Percentiles rank a stretch among this genome's conserved stretches.
Conservation (phyloP, 2,113 vertebrate species). For the Elachura formosa region DNA sequence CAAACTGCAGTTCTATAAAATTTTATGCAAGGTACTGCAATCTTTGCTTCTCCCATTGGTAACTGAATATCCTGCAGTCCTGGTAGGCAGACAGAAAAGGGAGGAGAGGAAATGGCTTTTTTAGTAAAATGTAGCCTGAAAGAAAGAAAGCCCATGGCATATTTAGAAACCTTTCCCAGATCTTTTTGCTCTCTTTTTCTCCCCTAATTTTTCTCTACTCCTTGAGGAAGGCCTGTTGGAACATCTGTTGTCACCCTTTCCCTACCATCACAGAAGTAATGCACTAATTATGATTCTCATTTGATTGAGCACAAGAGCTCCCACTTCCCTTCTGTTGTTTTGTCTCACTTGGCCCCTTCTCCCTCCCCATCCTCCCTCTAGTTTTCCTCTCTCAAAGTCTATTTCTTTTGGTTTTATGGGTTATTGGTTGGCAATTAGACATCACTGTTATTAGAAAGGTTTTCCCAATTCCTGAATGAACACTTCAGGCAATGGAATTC, state of each 20-base stretch:
- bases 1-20: not conserved
- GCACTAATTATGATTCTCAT: not conserved
- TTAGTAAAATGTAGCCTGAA: not conserved
- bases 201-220: not conserved
- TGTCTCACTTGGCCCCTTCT: not conserved
- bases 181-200: not conserved
- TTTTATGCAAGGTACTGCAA: not conserved
- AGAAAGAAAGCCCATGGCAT: not conserved
- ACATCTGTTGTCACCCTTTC: not conserved
- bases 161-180: not conserved
- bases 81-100: not conserved
- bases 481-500: conserved; percentile 14
- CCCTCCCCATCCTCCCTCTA: not conserved
- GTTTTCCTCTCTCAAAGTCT: not conserved
- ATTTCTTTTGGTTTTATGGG: not conserved
- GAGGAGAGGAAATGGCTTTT: not conserved
- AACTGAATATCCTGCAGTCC: not conserved
- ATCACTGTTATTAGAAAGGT: not conserved
- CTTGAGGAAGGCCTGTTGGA: not conserved
- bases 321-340: not conserved
- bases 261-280: not conserved
- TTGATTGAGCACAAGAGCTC: not conserved
- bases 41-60: not conserved
- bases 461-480: conserved; percentile 3
- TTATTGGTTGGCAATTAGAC: not conserved